phyloP scores from a whole-genome alignment of 1,140 invertebrate genomes.

The Scaptomyza montana region DNA sequence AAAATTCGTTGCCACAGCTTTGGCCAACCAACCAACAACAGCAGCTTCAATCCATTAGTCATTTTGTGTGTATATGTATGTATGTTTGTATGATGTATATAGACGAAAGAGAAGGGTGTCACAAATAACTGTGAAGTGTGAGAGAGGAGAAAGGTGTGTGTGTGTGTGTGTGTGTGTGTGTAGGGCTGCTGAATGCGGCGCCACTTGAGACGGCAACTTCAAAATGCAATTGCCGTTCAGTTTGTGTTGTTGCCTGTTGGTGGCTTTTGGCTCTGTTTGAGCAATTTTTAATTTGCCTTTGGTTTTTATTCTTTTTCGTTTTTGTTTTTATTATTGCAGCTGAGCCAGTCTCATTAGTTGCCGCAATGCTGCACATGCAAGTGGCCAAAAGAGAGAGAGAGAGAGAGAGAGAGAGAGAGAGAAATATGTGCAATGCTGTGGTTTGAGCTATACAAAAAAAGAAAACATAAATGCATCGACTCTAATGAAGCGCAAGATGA shows the following conservation, averaged over 20 bases:
- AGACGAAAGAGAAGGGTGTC: not conserved
- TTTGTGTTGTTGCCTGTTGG: slow-evolving; percentile 8
- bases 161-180: not conserved
- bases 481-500: slow-evolving; percentile 71
- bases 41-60: slow-evolving; percentile 60
- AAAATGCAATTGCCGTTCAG: slow-evolving; percentile 71
- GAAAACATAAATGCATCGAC: slow-evolving; percentile 33
- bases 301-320: slow-evolving; percentile 6
- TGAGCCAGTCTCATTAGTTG: slow-evolving; percentile 54
- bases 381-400: not conserved
- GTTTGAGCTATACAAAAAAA: too few relatives aligned
- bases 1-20: not conserved
- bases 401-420: too few relatives aligned
- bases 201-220: slow-evolving; percentile 76
- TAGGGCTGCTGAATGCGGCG: slow-evolving; percentile 42
- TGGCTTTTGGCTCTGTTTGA: slow-evolving; percentile 38
- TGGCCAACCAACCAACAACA: not conserved
- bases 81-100: not conserved
- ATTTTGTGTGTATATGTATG: not conserved
- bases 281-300: slow-evolving; percentile 64
- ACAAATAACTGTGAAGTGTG: not conserved
- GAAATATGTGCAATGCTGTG: too few relatives aligned
- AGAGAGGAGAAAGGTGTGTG: too few relatives aligned
- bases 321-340: slow-evolving; percentile 27
- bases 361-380: slow-evolving; percentile 24